phyloP scores from a whole-genome alignment of 2,888 invertebrate species.

The Steromphala cineraria region DNA sequence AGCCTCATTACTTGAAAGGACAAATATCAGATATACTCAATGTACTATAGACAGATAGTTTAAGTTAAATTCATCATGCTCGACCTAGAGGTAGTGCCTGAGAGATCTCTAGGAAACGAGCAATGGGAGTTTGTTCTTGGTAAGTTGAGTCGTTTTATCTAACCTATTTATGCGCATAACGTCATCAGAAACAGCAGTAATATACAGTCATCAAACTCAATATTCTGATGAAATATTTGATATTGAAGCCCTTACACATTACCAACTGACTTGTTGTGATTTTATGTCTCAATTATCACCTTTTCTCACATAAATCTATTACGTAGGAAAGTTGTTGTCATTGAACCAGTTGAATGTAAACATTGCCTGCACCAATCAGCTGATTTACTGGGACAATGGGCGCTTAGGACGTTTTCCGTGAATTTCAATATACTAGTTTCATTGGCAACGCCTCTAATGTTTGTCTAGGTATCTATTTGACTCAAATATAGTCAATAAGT shows the following conservation, averaged over 20 bases:
- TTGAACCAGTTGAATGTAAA: conserved; percentile 16
- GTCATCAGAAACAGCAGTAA: conserved; percentile 18
- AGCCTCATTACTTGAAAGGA: neutral
- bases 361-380: conserved; percentile 9
- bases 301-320: neutral
- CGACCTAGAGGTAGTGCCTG: conserved; percentile 96
- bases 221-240: neutral
- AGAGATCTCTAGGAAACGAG: conserved; percentile 90
- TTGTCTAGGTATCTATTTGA: too few species aligned
- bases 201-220: neutral
- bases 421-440: neutral
- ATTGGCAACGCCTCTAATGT: too few species aligned
- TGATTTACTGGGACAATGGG: neutral
- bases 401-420: neutral
- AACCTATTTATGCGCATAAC: conserved; percentile 38
- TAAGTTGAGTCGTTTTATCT: conserved; percentile 77
- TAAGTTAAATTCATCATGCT: conserved; percentile 81
- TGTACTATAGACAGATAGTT: neutral
- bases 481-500: too few species aligned
- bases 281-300: neutral
- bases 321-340: neutral
- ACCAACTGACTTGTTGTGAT: too few species aligned
- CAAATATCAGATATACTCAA: conserved; percentile 8
- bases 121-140: conserved; percentile 98
- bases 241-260: too few species aligned